Evolutionary conservation across 2,113 vertebrate species (phyloP), one percentile per base, ranked within the genome.

Genomic region (Morphnarchus princeps): DNA sequence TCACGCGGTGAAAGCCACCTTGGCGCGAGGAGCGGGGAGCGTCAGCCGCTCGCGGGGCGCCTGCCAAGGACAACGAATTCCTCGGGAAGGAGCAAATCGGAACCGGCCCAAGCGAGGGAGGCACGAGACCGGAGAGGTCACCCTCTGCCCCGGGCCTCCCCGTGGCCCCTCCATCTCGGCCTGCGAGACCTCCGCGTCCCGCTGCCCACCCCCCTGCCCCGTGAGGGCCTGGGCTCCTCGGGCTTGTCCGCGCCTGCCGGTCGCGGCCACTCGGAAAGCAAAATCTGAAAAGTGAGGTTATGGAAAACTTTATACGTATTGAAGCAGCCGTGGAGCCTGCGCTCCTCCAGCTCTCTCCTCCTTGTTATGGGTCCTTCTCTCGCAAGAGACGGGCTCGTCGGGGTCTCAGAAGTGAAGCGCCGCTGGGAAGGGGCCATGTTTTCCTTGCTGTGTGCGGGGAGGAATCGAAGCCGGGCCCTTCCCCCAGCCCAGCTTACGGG

Each of bases 1-100:
- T 87, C 92, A 47, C 16, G n/a, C 19, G 58, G 94, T 10, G 16
- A 19, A 28, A 94, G 93, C 87, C 95, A 40, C 95, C 92, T 91
- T 96, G 95, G 96, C 96, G 13, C 16, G 0, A 54, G 63, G 38
- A 70, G 19, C 28, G 3, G 84, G 89, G 38, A 95, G 88, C 86
- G 76, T 83, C 91, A 45, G 92, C 94, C 32, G 58, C 91, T 82
- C 4, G 6, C 32, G 7, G 71, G 63, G 88, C 4, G 34, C 47
- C 85, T 92, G 96, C 97, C 97, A 96, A 95, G 97, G 90, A 95
- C 96, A 94, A 1, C 82, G 93, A 94, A 97, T 97, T 97, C 95
- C 96, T 97, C 0, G 58, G 95, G 31, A 96, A 91, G 94, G 89
- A 97, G 95, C 93, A 6, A 26, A 72, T 91, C 54, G 34, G 95